Base-by-base conservation (phyloP, 1,140 invertebrate genomes). In the Archivesica marissinica region DNA sequence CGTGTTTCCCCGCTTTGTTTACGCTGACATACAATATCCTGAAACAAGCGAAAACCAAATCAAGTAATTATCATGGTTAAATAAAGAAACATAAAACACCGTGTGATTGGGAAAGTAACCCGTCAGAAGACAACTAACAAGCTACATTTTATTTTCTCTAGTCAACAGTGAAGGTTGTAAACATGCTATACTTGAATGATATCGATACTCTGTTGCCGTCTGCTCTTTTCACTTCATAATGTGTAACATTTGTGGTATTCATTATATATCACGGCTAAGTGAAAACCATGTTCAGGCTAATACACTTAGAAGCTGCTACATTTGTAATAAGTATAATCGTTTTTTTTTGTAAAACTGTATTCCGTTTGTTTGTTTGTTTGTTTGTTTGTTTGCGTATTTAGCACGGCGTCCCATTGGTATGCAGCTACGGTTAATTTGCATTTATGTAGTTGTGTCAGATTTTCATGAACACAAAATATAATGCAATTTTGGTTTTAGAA, bases 61-160 rank as follows among this genome's bases (percentile, higher is more conserved):
- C 20, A 7, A 64, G 38, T 64, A 2, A 64, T 64, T 64, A 64
- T 17, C 59, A 64, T 64, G 59, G 23, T 64, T 64, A 64, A 64
- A 15, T 64, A 35, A 13, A 35, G 59, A 64, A 64, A 35, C 30
- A 64, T 64, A 64, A 64, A 64, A 33, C 59, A 64, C 59, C 15
- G 59, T 25, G n/a, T 35, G 59, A 25, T 7, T 59, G 7, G 25
- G n/a, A 59, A 59, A 20, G 7, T 59, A 28, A 28, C 54, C 54
- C 54, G 54, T 59, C 54, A 59, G 4, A 25, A 59, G 7, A 28
- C 9, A 9, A 30, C 11, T 13, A 9, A 4, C n/a, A 35, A 30
- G 59, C 59, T 64, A 64, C 59, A 64, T 33, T 64, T 64, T 59
- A 59, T 59, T 59, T n/a, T 59, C 54, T 59, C 23, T 30, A 59